phyloP scores from a whole-genome alignment of 2,113 vertebrate genomes.

The Toxotes chatareus region DNA sequence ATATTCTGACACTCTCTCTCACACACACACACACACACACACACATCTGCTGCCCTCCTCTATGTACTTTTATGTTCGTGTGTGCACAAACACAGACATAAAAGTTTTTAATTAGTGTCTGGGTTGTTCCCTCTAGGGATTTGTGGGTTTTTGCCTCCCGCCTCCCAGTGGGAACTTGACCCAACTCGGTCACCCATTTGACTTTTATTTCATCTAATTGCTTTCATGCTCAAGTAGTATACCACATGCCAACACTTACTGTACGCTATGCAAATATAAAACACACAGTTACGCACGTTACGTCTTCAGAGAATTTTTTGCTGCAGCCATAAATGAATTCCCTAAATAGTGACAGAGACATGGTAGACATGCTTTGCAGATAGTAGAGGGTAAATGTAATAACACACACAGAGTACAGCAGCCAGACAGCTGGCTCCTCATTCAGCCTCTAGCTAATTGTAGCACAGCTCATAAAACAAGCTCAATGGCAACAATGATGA shows the following conservation, averaged over 20 bases:
- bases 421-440: slow-evolving; percentile 40
- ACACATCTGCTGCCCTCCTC: slow-evolving; percentile 39
- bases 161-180: slow-evolving; percentile 62
- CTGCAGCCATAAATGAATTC: slow-evolving; percentile 7
- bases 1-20: not conserved
- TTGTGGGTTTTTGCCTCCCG: slow-evolving; percentile 58
- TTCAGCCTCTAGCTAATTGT: slow-evolving; percentile 37
- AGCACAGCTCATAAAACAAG: slow-evolving; percentile 32
- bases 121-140: slow-evolving; percentile 60
- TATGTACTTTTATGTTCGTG: slow-evolving; percentile 4
- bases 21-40: slow-evolving; percentile 15
- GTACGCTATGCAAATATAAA: slow-evolving; percentile 32
- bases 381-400: slow-evolving; percentile 28
- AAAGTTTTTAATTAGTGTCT: slow-evolving; percentile 71
- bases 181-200: slow-evolving; percentile 55
- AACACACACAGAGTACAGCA: slow-evolving; percentile 22
- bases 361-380: slow-evolving; percentile 22
- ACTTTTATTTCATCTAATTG: slow-evolving; percentile 68
- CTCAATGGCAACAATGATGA: slow-evolving; percentile 6
- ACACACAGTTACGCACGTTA: not conserved
- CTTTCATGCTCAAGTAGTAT: slow-evolving; percentile 56
- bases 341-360: slow-evolving; percentile 40
- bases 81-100: slow-evolving; percentile 49
- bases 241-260: slow-evolving; percentile 34
- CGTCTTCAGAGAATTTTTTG: not conserved